Conservation (phyloP, 2,797 vertebrate genomes). For the Poecile montanus region DNA sequence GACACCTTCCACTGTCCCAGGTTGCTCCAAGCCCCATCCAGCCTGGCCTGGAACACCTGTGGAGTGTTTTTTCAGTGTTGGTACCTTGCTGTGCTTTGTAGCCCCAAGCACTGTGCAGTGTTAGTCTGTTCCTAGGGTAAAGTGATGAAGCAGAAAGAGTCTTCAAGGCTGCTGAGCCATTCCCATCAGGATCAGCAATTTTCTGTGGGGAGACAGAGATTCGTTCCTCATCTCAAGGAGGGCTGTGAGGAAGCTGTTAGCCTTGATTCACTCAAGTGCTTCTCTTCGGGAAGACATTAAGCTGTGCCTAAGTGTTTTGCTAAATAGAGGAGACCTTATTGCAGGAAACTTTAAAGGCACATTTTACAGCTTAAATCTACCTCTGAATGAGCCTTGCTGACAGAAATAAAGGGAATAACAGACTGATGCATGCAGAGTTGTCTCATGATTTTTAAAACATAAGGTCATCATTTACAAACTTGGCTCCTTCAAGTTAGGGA, state of each 20-base stretch:
- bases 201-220: neutral
- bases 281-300: neutral
- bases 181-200: neutral
- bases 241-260: neutral
- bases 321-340: conserved; percentile 12
- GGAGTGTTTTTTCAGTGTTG: accelerated
- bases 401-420: neutral
- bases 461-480: conserved; percentile 53
- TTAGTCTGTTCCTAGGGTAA: neutral
- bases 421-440: neutral
- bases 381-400: conserved; percentile 16
- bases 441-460: conserved; percentile 49
- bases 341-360: conserved; percentile 17
- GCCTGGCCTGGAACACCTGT: neutral
- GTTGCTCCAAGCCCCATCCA: accelerated
- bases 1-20: neutral
- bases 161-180: neutral
- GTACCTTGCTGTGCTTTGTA: neutral
- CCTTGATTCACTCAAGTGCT: neutral
- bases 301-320: conserved; percentile 14
- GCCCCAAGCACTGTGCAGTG: accelerated
- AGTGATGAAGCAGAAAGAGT: neutral
- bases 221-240: neutral
- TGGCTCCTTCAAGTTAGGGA: conserved; percentile 32
- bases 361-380: conserved; percentile 4